Evolutionary conservation across 1,140 invertebrate genomes (phyloP), one percentile per base, ranked within the genome.

Genomic region (Geopemphigus sp.): DNA sequence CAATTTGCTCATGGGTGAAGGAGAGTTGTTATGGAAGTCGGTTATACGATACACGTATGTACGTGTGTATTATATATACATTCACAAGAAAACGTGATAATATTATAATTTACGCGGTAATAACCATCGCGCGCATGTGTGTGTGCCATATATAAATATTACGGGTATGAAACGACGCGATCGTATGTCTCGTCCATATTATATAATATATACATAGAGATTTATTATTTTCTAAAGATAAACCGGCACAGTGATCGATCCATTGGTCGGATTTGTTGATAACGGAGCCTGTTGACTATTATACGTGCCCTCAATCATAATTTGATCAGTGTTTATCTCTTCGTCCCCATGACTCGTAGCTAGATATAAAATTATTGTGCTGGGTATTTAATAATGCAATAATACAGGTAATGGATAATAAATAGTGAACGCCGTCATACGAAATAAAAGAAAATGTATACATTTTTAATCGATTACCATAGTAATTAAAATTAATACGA

Each of bases 71-170:
- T 3, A 5, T 29, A 61, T 6, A 26, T 61, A 19, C 45, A 8
- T 8, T n/a, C 3, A 72, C 26, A 29, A 54, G 47, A 72, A 72
- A 54, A 72, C 17, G 8, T 24, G 47, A 72, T 54, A 54, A 70
- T 70, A 39, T 54, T 72, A 22, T 54, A 72, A 72, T 72, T 72
- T 72, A 72, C 68, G 68, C 68, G 68, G 24, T 54, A 72, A 72
- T 72, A 72, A 54, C 47, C 24, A 19, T 15, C 68, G 59, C 32
- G 14, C 3, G 59, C 32, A 26, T 29, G 59, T 63, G 15, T 12
- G 26, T 19, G 15, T 56, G 54, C n/a, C 2, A 19, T 39, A 39
- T 8, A n/a, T n/a, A n/a, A n/a, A n/a, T n/a, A n/a, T n/a, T n/a
- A n/a, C n/a, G n/a, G n/a, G n/a, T n/a, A n/a, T n/a, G n/a, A n/a